phyloP scores from a whole-genome alignment of 2,888 invertebrate species.

The Dynastes grantii region DNA sequence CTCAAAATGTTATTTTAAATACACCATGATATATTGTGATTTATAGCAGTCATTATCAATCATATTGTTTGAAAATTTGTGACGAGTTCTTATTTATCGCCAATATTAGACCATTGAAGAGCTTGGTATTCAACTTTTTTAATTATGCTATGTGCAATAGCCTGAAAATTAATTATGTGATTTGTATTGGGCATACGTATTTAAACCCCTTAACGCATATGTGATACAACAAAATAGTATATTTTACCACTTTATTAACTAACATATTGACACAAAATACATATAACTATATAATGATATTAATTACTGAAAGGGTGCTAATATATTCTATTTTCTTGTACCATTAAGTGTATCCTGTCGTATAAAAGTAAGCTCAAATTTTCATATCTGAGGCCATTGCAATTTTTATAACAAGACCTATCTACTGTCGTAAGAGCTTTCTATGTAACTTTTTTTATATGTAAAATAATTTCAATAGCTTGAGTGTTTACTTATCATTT shows the following conservation, averaged over 20 bases:
- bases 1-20: no score
- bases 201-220: not conserved
- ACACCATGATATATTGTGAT: no score
- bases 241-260: slow-evolving; percentile 20
- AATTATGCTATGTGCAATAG: no score
- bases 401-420: slow-evolving; percentile 45
- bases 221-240: slow-evolving; percentile 41
- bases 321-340: slow-evolving; percentile 44
- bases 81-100: no score
- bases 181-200: not conserved
- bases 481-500: slow-evolving; percentile 3
- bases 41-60: no score
- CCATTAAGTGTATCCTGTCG: slow-evolving; percentile 25
- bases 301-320: slow-evolving; percentile 24
- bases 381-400: slow-evolving; percentile 48
- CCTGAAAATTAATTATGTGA: not conserved
- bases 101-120: no score
- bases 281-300: not conserved
- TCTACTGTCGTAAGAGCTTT: slow-evolving; percentile 38
- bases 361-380: slow-evolving; percentile 48
- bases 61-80: no score
- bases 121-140: no score
- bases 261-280: slow-evolving; percentile 11
- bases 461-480: slow-evolving; percentile 33
- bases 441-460: slow-evolving; percentile 38